phyloP scores from a whole-genome alignment of 2,113 vertebrate genomes.

The Paraplagusia blochii region DNA sequence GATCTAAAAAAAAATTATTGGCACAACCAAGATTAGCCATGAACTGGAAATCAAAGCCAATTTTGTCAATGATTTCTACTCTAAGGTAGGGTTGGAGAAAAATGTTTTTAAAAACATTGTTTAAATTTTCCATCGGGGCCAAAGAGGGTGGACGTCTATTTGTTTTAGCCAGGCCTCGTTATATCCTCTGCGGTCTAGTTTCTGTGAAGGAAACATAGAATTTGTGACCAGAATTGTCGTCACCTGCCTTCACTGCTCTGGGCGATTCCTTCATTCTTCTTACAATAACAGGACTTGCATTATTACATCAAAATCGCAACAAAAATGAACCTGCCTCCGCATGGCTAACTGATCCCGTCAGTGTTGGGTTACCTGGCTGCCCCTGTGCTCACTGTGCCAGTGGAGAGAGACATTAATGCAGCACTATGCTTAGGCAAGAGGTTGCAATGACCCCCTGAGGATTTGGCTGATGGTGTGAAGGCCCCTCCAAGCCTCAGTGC shows the following conservation, averaged over 20 bases:
- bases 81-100: conserved; percentile 66
- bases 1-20: conserved; percentile 58
- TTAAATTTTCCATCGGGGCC: conserved; percentile 61
- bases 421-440: conserved; percentile 47
- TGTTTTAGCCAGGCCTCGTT: conserved; percentile 68
- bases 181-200: conserved; percentile 74
- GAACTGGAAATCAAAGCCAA: conserved; percentile 71
- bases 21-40: conserved; percentile 62
- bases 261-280: conserved; percentile 50
- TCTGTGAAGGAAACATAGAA: conserved; percentile 65
- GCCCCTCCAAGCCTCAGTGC: conserved; percentile 68
- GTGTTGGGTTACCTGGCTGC: conserved; percentile 66
- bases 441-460: conserved; percentile 59
- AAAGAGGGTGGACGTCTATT: conserved; percentile 11
- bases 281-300: conserved; percentile 51
- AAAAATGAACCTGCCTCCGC: conserved; percentile 51
- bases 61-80: conserved; percentile 63
- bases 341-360: conserved; percentile 66
- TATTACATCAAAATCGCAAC: conserved; percentile 59
- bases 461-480: conserved; percentile 72
- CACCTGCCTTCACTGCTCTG: conserved; percentile 56
- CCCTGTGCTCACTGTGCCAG: conserved; percentile 65
- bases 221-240: conserved; percentile 71
- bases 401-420: conserved; percentile 63
- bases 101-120: conserved; percentile 77